Base-by-base conservation (phyloP, 2,113 vertebrate species). In the Fukomys damarensis region DNA sequence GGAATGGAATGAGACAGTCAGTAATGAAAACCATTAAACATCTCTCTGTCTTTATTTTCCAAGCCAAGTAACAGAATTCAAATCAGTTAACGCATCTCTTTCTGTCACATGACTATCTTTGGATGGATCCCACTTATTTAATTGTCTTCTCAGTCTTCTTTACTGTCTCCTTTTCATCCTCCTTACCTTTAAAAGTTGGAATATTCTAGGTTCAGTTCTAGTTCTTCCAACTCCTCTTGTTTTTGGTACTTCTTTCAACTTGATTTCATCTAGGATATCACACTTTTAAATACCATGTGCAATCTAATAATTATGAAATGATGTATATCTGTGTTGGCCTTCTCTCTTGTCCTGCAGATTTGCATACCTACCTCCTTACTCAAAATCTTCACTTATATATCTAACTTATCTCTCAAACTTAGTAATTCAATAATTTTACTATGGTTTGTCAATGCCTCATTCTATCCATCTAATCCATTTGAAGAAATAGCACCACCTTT, bases 1-100 rank as follows among this genome's bases (percentile, higher is more conserved):
- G 89, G 22, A 38, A 84, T 84, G 63, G 87, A 96, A 74, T 85
- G 41, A 96, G 20, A 43, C 17, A 82, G 63, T 92, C 41, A 83
- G 24, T 65, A 54, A 82, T 82, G 65, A 58, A 5, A 28, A 20
- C 70, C 2, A 80, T 22, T 32, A 43, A 81, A 49, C 10, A 83
- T 19, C 13, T 56, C 38, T 68, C n/a, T 49, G 19, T 61, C 22
- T 79, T 89, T 49, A n/a, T 90, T 56, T 77, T 68, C 61, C 3
- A 59, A 38, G 58, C 22, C 32, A 89, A 24, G 3, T 28, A 32
- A 43, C 9, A 79, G 61, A 87, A 74, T 93, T 92, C 87, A 58
- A 85, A 87, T 41, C 49, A 86, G 72, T 13, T 58, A 83, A 58
- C 10, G 0, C 22, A 54, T 10, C 52, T 5, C 28, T 89, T 17